Conservation (phyloP, 2,113 vertebrate species). For the Lepus europaeus region DNA sequence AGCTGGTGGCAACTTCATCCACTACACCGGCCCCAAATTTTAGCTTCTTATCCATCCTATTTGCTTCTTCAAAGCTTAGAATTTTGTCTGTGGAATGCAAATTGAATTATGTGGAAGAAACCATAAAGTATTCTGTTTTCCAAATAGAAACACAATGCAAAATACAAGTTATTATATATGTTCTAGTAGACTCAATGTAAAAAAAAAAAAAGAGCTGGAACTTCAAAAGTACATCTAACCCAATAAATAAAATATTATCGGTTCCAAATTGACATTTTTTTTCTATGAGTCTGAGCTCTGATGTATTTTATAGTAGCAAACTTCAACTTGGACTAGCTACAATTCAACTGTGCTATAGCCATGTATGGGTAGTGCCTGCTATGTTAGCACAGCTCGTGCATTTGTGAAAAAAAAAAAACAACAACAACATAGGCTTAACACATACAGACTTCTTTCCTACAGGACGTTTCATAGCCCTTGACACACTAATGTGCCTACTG, state of each 20-base stretch:
- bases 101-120: not conserved
- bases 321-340: not conserved
- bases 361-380: not conserved
- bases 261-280: not conserved
- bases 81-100: constrained; percentile 22
- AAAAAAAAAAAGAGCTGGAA: not conserved
- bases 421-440: not conserved
- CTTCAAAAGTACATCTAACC: not conserved
- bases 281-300: not conserved
- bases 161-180: not conserved
- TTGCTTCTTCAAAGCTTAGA: constrained; percentile 14
- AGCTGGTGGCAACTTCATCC: too few species aligned
- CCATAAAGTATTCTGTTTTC: not conserved
- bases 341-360: not conserved
- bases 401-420: not conserved
- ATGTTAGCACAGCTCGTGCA: too few species aligned
- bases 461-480: not conserved
- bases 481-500: not conserved
- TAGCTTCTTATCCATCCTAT: not conserved
- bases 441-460: not conserved
- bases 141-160: constrained; percentile 11
- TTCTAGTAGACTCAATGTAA: not conserved
- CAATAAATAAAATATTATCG: not conserved
- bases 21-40: not conserved
- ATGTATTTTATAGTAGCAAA: not conserved